Base-by-base conservation (phyloP, 2,113 vertebrate species). In the Zootoca vivipara region DNA sequence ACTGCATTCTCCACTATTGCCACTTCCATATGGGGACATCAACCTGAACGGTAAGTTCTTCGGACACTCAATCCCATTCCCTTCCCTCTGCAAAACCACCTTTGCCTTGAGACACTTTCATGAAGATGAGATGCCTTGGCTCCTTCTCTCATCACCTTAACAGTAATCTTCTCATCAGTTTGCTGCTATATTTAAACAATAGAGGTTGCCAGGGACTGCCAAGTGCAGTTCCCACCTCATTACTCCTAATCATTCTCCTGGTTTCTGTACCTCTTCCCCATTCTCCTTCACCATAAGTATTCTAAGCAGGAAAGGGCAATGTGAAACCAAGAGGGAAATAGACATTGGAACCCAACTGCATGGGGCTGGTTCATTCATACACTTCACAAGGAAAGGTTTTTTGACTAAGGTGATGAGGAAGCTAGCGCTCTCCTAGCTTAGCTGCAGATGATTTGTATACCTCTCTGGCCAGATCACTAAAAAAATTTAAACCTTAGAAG, bases 11-110 rank as follows among this genome's bases (percentile, higher is more conserved):
- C 98, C 99, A 0, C 97, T 99, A 22, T 96, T 99, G 92, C 99
- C 99, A 1, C 97, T 99, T 87, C 98, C 99, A 0, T 99, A 99
- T 4, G 99, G 99, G 3, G 98, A 99, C 96, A 97, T 99, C 89
- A 98, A 98, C 86, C 94, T 97, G 52, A 96, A 95, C 91, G 12
- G 99, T 99, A 89, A 98, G 98, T 95, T 58, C 91, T 88, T 65
- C 46, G 79, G 1, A 58, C 20, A 18, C 0, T 38, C 16, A 78
- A 77, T 9, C 10, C 56, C 20, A 0, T 52, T n/a, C n/a, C 87
- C 89, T 38, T 87, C 2, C 0, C 16, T 38, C 0, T 22, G 15
- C 30, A 26, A 52, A 4, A 64, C 2, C 3, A 13, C 26, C 1
- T 56, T 35, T 38, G 24, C 1, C 3, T 4, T 69, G 24, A 9